Percentiles rank a stretch among this genome's conserved stretches.
These are phyloP conservation scores for Parus major DNA, from an alignment of 2,113 vertebrate genomes.

Conservation along the genomic window DNA sequence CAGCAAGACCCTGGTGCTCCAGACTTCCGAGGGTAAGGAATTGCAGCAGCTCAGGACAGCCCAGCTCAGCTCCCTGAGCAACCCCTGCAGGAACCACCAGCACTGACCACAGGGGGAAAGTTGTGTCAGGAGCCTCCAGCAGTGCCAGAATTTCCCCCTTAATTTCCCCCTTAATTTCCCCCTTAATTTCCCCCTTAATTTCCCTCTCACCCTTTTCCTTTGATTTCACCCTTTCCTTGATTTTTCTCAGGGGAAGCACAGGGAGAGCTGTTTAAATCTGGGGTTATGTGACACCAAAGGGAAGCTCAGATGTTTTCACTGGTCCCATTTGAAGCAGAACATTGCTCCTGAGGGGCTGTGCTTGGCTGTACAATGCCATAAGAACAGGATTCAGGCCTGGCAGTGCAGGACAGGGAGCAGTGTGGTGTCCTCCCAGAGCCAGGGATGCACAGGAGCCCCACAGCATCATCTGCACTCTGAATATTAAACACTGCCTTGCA, in stretches of 20 bases:
- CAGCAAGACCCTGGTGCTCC: conserved; percentile 97
- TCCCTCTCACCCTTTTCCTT: neutral
- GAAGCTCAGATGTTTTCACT: neutral
- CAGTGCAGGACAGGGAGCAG: neutral
- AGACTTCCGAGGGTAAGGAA: conserved; percentile 94
- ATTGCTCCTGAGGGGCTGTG: neutral
- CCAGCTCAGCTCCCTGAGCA: conserved; percentile 19
- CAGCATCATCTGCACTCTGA: neutral
- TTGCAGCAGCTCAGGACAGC: conserved; percentile 24
- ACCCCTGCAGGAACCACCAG: neutral
- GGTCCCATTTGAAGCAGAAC: neutral
- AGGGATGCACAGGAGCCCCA: neutral
- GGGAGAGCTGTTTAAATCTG: neutral
- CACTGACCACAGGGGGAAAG: neutral
- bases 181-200: neutral
- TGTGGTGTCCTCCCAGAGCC: neutral
- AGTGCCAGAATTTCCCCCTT: neutral
- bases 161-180: neutral
- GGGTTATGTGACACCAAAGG: neutral
- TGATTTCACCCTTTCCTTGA: too few relatives aligned
- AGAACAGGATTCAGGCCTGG: neutral
- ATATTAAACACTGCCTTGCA: neutral
- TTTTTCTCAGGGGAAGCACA: neutral
- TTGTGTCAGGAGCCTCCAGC: neutral
- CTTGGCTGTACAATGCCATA: neutral